A percentile compares a stretch with the other conserved stretches of the same genome.
These are phyloP conservation scores for Yponomeuta cagnagella DNA, from an alignment of 2,888 invertebrate species.

Conservation along the genomic window DNA sequence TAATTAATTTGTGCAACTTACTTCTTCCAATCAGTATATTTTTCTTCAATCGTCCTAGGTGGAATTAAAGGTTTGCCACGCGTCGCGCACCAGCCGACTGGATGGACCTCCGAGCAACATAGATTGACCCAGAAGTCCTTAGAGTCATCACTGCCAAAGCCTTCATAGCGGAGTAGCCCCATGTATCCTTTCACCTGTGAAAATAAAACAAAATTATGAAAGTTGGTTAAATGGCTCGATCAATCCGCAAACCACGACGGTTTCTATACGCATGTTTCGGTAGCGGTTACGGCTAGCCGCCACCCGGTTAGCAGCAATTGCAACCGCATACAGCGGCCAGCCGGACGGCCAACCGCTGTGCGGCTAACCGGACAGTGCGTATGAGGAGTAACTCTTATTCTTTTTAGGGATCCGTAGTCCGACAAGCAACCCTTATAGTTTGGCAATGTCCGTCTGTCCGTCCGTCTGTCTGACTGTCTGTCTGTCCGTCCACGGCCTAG, in stretches of 20 bases:
- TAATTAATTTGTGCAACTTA: slow-evolving; percentile 28
- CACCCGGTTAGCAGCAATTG: too few relatives aligned
- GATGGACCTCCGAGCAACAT: slow-evolving; percentile 95
- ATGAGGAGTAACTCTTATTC: slow-evolving; percentile 10
- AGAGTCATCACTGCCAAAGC: slow-evolving; percentile 89
- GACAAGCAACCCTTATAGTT: too few relatives aligned
- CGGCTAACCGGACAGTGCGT: too few relatives aligned
- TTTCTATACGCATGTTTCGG: too few relatives aligned
- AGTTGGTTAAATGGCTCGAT: too few relatives aligned
- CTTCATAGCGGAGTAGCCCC: slow-evolving; percentile 91
- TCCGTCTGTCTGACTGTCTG: too few relatives aligned
- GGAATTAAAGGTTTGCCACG: slow-evolving; percentile 96
- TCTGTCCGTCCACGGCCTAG: too few relatives aligned
- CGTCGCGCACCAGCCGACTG: slow-evolving; percentile 98
- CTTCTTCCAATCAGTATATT: slow-evolving; percentile 97
- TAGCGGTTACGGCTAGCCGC: too few relatives aligned
- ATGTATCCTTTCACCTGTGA: slow-evolving; percentile 87
- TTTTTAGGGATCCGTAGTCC: not conserved
- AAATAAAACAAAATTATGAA: not conserved
- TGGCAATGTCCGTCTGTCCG: too few relatives aligned
- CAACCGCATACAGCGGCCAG: too few relatives aligned
- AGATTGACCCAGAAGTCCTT: slow-evolving; percentile 98
- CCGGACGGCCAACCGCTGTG: too few relatives aligned
- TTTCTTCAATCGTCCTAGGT: slow-evolving; percentile 93
- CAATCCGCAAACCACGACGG: too few relatives aligned